These are phyloP conservation scores for Eutolmus rufibarbis DNA, from an alignment of 2,888 invertebrate genomes.

Conservation along the genomic window DNA sequence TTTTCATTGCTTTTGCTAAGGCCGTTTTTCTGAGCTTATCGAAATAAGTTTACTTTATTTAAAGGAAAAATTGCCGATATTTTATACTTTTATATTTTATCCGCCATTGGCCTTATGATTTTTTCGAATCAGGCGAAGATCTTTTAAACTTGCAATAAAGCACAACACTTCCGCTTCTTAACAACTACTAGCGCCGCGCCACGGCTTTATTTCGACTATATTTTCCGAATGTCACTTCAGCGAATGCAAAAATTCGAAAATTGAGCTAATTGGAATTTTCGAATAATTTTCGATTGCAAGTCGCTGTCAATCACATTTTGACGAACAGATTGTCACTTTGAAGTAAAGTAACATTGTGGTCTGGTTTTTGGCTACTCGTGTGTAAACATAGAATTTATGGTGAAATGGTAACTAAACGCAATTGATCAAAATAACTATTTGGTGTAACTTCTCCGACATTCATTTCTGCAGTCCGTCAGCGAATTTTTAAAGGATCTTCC, in stretches of 20 bases:
- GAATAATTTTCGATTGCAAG: background rate
- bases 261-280: background rate
- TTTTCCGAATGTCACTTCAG: background rate
- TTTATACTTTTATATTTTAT: background rate
- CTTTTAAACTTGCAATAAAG: no score
- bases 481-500: conserved; percentile 93
- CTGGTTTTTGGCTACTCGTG: background rate
- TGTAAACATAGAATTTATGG: conserved; percentile 14
- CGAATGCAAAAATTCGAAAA: background rate
- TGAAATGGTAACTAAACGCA: background rate
- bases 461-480: conserved; percentile 75
- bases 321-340: background rate
- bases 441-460: background rate
- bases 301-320: background rate
- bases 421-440: background rate
- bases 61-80: no score
- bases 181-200: background rate
- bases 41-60: no score
- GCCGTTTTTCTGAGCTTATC: no score
- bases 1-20: no score
- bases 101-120: background rate
- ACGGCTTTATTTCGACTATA: background rate
- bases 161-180: background rate
- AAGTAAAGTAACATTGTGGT: background rate
- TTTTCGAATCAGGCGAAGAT: no score